Evolutionary conservation across 2,888 invertebrate species (phyloP).

Genomic region (Acanthacorydalis orientalis): DNA sequence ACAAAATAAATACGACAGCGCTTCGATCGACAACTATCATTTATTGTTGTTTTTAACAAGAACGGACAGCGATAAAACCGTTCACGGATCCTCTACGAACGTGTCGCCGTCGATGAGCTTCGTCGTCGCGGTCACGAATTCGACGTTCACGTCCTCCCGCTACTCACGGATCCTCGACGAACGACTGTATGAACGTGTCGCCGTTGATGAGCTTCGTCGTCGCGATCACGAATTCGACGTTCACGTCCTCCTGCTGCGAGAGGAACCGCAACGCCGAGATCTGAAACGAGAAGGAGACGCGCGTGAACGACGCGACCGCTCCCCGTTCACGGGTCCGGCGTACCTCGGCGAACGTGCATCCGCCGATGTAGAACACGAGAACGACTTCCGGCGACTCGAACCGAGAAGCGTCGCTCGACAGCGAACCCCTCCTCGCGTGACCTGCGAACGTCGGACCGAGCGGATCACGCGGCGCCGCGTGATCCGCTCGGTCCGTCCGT

Average conservation of each 20-base stretch:
- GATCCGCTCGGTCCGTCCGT: not conserved
- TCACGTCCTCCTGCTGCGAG: constrained; percentile 60
- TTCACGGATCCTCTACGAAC: constrained; percentile 66
- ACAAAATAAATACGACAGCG: too few species aligned
- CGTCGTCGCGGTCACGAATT: constrained; percentile 81
- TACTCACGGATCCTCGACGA: constrained; percentile 26
- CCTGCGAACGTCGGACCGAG: constrained; percentile 15
- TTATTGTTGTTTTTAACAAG: too few species aligned
- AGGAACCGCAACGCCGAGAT: constrained; percentile 59
- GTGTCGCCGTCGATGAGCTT: constrained; percentile 81
- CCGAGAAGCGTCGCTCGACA: constrained; percentile 38
- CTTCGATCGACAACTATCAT: too few species aligned
- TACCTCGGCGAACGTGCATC: constrained; percentile 85
- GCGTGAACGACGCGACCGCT: too few species aligned
- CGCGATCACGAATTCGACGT: constrained; percentile 76
- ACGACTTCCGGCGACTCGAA: constrained; percentile 51
- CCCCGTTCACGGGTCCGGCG: too few species aligned
- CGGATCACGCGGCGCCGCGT: too few species aligned
- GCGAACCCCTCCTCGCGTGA: constrained; percentile 36
- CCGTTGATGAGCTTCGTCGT: constrained; percentile 91
- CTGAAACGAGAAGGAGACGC: constrained; percentile 15
- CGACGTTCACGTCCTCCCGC: constrained; percentile 38
- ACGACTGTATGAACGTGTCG: constrained; percentile 60
- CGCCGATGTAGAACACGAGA: constrained; percentile 90
- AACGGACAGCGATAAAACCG: too few species aligned